Conservation (phyloP, 2,113 vertebrate genomes). For the Gavialis gangeticus region DNA sequence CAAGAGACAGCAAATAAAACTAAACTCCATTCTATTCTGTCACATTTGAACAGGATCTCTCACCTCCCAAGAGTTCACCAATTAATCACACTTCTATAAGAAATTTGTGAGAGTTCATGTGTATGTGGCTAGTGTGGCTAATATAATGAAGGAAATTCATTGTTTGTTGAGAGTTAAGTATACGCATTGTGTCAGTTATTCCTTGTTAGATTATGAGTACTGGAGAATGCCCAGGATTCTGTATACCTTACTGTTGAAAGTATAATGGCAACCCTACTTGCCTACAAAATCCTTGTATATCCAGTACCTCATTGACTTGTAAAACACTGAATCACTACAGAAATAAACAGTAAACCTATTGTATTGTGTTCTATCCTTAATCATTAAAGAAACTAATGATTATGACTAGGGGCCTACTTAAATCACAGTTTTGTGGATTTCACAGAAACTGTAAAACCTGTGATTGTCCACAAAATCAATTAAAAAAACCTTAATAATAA, state of each 20-base stretch:
- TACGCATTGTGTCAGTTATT: background rate
- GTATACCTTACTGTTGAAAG: background rate
- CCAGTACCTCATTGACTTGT: background rate
- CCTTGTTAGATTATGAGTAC: background rate
- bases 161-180: background rate
- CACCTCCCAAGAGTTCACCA: background rate
- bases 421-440: too few species aligned
- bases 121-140: background rate
- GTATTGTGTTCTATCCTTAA: background rate
- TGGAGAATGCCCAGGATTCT: background rate
- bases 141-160: background rate
- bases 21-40: too few species aligned
- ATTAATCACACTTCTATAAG: background rate
- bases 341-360: background rate
- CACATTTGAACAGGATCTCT: too few species aligned
- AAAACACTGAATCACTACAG: background rate
- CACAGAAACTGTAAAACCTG: too few species aligned
- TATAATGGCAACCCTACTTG: background rate
- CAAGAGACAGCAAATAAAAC: too few species aligned
- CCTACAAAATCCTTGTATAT: background rate
- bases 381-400: background rate
- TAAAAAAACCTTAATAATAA: too few species aligned
- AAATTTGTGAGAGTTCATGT: too few species aligned
- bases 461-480: too few species aligned
- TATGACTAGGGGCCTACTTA: background rate